These are phyloP conservation scores for Mythimna ferrago DNA, from an alignment of 2,888 invertebrate genomes.

Conservation along the genomic window DNA sequence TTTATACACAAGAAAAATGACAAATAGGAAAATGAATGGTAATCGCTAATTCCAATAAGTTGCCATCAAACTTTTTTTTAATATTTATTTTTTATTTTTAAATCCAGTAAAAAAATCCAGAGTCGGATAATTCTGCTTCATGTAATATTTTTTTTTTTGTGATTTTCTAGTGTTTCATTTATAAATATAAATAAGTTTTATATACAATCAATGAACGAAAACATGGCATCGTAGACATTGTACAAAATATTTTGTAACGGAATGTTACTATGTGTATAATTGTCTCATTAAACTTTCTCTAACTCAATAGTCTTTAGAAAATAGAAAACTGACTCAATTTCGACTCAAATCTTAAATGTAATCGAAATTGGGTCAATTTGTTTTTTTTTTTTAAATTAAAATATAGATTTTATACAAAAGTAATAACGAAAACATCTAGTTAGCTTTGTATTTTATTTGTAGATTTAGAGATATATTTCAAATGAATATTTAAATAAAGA, in stretches of 20 bases:
- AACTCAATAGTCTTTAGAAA: not conserved
- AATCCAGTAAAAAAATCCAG: too few relatives aligned
- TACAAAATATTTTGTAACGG: not conserved
- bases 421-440: not conserved
- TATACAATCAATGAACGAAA: slow-evolving; percentile 2
- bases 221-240: not conserved
- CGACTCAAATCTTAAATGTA: too few relatives aligned
- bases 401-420: too few relatives aligned
- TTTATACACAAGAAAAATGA: not conserved
- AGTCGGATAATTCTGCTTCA: too few relatives aligned
- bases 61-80: too few relatives aligned
- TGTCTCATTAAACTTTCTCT: not conserved
- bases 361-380: not conserved
- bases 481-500: slow-evolving; percentile 28
- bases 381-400: not conserved
- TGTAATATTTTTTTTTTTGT: too few relatives aligned
- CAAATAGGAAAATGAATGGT: not conserved
- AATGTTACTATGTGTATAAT: not conserved
- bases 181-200: not conserved
- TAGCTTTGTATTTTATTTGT: not conserved
- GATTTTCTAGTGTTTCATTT: too few relatives aligned
- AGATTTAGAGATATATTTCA: slow-evolving; percentile 22
- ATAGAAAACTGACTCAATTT: too few relatives aligned
- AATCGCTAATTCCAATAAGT: too few relatives aligned
- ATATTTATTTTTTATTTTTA: too few relatives aligned